A percentile compares a stretch with the other conserved stretches of the same genome.
phyloP scores from a whole-genome alignment of 1,140 invertebrate species.

The Homarus americanus region DNA sequence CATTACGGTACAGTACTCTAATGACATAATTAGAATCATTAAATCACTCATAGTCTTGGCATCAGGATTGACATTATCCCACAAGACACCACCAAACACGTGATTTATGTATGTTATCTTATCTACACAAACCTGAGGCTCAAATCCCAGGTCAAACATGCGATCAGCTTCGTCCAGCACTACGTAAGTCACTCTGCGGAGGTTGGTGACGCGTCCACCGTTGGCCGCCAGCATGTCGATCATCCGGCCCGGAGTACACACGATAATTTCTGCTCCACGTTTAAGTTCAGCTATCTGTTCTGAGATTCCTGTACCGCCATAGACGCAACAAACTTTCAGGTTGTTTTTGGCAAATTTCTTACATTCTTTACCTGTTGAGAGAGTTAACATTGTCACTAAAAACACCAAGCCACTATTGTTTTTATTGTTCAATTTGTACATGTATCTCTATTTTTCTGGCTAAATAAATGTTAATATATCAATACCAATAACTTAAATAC shows the following conservation, averaged over 20 bases:
- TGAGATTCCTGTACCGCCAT: constrained; percentile 94
- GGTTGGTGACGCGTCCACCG: constrained; percentile 96
- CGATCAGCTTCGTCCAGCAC: constrained; percentile 99
- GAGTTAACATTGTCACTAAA: too few relatives aligned
- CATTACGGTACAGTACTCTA: too few relatives aligned
- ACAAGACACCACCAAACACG: too few relatives aligned
- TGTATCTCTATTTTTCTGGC: too few relatives aligned
- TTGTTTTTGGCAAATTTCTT: constrained; percentile 95
- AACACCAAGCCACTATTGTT: too few relatives aligned
- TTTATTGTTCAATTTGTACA: too few relatives aligned
- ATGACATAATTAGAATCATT: too few relatives aligned
- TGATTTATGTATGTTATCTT: too few relatives aligned
- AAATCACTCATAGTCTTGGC: too few relatives aligned
- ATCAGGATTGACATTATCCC: too few relatives aligned
- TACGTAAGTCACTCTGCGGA: constrained; percentile 96
- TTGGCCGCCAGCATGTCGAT: constrained; percentile 99
- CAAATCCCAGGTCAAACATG: constrained; percentile 99
- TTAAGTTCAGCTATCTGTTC: constrained; percentile 99
- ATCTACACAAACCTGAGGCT: constrained; percentile 96
- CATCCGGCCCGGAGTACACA: constrained; percentile 99
- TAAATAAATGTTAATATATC: too few relatives aligned
- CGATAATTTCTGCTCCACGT: constrained; percentile 98
- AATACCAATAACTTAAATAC: too few relatives aligned
- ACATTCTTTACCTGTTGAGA: constrained; percentile 87
- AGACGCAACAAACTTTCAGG: constrained; percentile 96